Evolutionary conservation across 1,140 invertebrate species (phyloP).

Genomic region (Ephestia elutella): DNA sequence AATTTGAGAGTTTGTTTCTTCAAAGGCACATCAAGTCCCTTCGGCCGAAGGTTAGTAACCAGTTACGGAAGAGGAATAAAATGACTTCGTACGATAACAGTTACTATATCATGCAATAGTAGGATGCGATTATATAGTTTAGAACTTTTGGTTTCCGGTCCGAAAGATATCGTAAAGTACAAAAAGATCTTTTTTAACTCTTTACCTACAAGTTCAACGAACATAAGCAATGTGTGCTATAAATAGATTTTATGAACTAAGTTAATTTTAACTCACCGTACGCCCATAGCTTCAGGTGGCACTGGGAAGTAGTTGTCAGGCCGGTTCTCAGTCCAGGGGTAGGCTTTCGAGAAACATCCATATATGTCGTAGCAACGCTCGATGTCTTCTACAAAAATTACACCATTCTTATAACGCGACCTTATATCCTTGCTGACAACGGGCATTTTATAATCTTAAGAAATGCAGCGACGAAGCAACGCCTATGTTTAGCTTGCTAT

Average conservation of each 20-base stretch:
- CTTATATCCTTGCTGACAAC: too few species aligned
- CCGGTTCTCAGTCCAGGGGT: conserved; percentile 85
- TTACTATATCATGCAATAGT: too few species aligned
- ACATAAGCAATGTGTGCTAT: neutral
- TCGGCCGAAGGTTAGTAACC: too few species aligned
- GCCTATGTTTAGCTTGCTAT: neutral
- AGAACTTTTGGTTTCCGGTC: too few species aligned
- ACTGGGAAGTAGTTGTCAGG: conserved; percentile 86
- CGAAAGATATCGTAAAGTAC: too few species aligned
- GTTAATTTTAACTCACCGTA: conserved; percentile 1
- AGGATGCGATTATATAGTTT: too few species aligned
- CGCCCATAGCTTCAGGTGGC: conserved; percentile 71
- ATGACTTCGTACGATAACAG: too few species aligned
- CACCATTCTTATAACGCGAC: neutral
- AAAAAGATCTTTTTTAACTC: too few species aligned
- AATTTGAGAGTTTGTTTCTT: too few species aligned
- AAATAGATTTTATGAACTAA: neutral
- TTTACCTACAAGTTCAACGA: neutral
- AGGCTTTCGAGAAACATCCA: conserved; percentile 88
- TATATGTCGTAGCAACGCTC: conserved; percentile 83
- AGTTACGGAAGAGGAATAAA: too few species aligned
- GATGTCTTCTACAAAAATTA: conserved; percentile 41
- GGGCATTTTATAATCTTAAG: neutral
- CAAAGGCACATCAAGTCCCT: too few species aligned
- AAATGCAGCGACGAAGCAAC: neutral